Base-by-base conservation (phyloP, 2,113 vertebrate species). In the Marmota monax region DNA sequence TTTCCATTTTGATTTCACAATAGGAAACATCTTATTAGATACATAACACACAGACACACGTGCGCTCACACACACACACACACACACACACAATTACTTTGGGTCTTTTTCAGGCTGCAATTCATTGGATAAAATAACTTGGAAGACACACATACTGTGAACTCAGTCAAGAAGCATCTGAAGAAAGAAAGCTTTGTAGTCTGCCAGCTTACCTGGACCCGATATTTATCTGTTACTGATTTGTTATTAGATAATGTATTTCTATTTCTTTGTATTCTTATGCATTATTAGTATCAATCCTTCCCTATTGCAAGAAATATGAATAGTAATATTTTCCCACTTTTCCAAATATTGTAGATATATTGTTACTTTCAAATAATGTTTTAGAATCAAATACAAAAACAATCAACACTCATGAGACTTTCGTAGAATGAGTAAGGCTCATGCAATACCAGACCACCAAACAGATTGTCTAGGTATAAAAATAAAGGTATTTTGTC, bases 1-100 rank as follows among this genome's bases (percentile, higher is more conserved):
- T 98, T 93, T 92, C 56, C 58, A 86, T 95, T 96, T 92, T 94
- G 67, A 98, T 92, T 96, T 97, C 90, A 88, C 90, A 89, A 77
- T 61, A 78, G 53, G 86, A 76, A 97, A 85, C 86, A 95, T 74
- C 90, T 97, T 96, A 95, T 93, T 97, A 74, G 85, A 63, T 63
- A 11, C 61, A 63, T 27, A 63, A 27, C 25, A 61, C 22, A 25
- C 58, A 22, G 56, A 58, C 20, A 8, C 45, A 45, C 7, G 0
- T 1, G 1, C 45, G 7, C 45, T 9, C 45, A 45, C 37, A 76
- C 25, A 37, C 20, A 76, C 42, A 45, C 42, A 45, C 58, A 61
- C 58, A 61, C 29, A 65, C 37, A 76, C 20, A 37, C 17, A 77
- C 11, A 14, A 6, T 91, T 91, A 91, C 88, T 92, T 63, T 1